Percentiles rank a stretch among this genome's conserved stretches.
Evolutionary conservation across 2,113 vertebrate species (phyloP).

Genomic region (Phalacrocorax aristotelis): DNA sequence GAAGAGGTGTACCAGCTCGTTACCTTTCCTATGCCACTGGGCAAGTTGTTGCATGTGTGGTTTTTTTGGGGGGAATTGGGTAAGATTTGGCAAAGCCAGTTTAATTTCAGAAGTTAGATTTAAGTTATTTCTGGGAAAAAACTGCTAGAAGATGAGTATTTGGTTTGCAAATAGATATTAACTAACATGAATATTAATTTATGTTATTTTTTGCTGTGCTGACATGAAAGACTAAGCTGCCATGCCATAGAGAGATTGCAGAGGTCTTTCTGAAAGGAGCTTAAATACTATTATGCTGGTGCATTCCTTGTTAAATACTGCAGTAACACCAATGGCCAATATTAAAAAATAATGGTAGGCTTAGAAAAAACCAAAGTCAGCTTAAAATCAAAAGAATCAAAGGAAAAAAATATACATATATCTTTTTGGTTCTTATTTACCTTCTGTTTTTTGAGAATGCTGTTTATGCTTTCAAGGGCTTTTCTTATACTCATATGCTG

Average conservation of each 20-base stretch:
- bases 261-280: neutral
- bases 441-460: neutral
- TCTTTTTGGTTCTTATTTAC: neutral
- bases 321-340: neutral
- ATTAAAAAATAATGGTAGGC: neutral
- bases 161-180: neutral
- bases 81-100: neutral
- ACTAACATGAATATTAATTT: neutral
- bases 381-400: neutral
- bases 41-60: neutral
- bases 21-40: neutral
- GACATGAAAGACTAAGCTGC: neutral
- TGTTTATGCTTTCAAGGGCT: neutral
- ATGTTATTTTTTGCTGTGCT: neutral
- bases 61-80: fast-evolving
- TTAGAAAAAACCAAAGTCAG: neutral
- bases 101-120: neutral
- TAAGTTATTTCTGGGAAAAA: neutral
- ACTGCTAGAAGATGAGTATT: neutral
- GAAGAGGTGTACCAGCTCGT: neutral
- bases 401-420: neutral
- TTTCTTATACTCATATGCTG: neutral
- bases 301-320: neutral
- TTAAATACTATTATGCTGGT: fast-evolving
- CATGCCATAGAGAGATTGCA: neutral